Percentiles rank a stretch among this genome's conserved stretches.
Conservation (phyloP, 2,888 invertebrate genomes). For the Nephrocerus scutellatus region DNA sequence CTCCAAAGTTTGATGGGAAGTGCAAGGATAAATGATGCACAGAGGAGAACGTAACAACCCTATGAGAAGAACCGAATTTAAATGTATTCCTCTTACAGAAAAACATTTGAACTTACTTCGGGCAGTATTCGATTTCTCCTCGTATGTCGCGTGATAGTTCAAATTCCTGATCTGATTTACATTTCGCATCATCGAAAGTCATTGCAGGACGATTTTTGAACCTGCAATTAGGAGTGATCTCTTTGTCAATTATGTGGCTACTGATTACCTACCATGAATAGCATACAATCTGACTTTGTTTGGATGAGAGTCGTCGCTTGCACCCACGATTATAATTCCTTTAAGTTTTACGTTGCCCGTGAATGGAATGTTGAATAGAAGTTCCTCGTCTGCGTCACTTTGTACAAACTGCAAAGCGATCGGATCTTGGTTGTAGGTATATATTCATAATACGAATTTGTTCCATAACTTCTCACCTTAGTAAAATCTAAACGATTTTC, state of each 20-base stretch:
- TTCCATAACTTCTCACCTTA: constrained; percentile 59
- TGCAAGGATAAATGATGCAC: constrained; percentile 84
- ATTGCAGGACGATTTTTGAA: constrained; percentile 89
- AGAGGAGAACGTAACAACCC: constrained; percentile 85
- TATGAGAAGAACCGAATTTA: constrained; percentile 37
- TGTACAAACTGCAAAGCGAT: constrained; percentile 69
- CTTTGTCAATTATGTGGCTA: background rate
- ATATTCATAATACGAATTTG: background rate
- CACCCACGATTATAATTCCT: constrained; percentile 88
- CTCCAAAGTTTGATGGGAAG: constrained; percentile 83
- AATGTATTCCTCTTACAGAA: background rate
- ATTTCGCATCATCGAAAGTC: constrained; percentile 83
- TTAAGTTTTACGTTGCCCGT: constrained; percentile 92
- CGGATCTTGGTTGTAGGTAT: background rate
- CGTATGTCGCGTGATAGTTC: constrained; percentile 71
- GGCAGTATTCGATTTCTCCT: constrained; percentile 79
- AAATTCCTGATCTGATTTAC: constrained; percentile 80
- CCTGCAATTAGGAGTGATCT: constrained; percentile 49
- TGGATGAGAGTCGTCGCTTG: constrained; percentile 79
- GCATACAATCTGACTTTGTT: constrained; percentile 79
- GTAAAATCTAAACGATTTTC: constrained; percentile 71
- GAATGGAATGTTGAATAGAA: constrained; percentile 95
- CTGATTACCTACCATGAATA: background rate
- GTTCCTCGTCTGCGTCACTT: constrained; percentile 93
- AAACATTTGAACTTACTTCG: constrained; percentile 60